Evolutionary conservation across 2,888 invertebrate species (phyloP).

Genomic region (Ellobium chinense): DNA sequence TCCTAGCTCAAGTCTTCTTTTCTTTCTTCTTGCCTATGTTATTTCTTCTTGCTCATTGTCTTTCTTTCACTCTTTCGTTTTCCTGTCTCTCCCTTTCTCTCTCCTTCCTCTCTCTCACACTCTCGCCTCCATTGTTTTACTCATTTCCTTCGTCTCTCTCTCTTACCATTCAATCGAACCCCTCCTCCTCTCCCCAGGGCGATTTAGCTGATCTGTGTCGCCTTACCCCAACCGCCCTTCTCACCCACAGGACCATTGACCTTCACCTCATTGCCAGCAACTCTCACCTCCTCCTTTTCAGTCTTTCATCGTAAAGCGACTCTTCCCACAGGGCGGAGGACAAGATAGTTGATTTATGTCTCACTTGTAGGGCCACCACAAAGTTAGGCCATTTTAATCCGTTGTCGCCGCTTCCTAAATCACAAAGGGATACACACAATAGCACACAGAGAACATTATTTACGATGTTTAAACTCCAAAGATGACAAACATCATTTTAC

Average conservation of each 20-base stretch:
- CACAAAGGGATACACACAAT: background rate
- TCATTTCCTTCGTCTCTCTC: background rate
- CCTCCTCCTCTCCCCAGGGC: background rate
- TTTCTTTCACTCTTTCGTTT: too few species aligned
- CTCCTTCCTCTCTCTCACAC: background rate
- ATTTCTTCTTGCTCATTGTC: too few species aligned
- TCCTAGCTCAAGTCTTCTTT: too few species aligned
- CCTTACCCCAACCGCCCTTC: background rate
- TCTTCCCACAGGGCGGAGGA: background rate
- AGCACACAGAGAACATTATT: background rate
- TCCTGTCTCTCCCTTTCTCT: too few species aligned
- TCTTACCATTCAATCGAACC: background rate
- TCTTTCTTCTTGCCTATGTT: too few species aligned
- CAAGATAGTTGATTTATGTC: background rate
- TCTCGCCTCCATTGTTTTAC: background rate
- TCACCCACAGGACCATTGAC: too few species aligned
- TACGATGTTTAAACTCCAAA: background rate
- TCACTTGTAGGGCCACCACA: background rate
- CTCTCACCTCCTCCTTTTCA: background rate
- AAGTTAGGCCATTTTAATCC: background rate
- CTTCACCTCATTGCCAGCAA: too few species aligned
- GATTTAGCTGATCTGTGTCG: background rate
- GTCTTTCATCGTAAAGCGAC: background rate
- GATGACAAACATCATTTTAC: background rate
- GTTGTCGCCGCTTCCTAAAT: background rate